Percentiles rank a stretch among this genome's conserved stretches.
phyloP scores from a whole-genome alignment of 2,888 invertebrate species.

The Stenodera caucasica region DNA sequence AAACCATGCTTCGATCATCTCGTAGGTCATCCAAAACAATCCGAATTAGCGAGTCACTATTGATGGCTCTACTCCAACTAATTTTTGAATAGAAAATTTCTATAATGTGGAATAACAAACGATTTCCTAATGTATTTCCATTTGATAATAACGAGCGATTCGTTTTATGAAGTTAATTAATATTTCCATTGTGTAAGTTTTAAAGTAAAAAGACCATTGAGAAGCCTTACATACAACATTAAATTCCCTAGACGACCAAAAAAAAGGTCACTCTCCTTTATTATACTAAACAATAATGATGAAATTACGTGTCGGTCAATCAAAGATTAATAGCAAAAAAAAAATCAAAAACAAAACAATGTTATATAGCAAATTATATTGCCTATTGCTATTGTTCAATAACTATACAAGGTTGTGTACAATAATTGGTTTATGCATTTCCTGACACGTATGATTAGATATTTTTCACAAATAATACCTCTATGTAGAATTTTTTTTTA shows the following conservation, averaged over 20 bases:
- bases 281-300: slow-evolving; percentile 33
- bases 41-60: too few species aligned
- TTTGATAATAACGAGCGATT: background rate
- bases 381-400: slow-evolving; percentile 4
- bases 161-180: slow-evolving; percentile 24
- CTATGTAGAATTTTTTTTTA: too few species aligned
- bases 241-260: slow-evolving; percentile 25
- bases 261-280: slow-evolving; percentile 20
- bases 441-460: background rate
- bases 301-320: slow-evolving; percentile 42
- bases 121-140: background rate
- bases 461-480: background rate
- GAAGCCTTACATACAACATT: slow-evolving; percentile 25
- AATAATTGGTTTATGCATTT: background rate
- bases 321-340: slow-evolving; percentile 37
- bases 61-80: too few species aligned
- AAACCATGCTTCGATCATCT: too few species aligned
- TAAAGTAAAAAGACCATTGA: slow-evolving; percentile 17
- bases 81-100: too few species aligned
- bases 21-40: too few species aligned
- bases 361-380: background rate
- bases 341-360: background rate
- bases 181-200: slow-evolving; percentile 21
- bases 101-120: background rate
- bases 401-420: background rate